Conservation (phyloP, 2,888 invertebrate genomes). For the Pristionchus arcanus region DNA sequence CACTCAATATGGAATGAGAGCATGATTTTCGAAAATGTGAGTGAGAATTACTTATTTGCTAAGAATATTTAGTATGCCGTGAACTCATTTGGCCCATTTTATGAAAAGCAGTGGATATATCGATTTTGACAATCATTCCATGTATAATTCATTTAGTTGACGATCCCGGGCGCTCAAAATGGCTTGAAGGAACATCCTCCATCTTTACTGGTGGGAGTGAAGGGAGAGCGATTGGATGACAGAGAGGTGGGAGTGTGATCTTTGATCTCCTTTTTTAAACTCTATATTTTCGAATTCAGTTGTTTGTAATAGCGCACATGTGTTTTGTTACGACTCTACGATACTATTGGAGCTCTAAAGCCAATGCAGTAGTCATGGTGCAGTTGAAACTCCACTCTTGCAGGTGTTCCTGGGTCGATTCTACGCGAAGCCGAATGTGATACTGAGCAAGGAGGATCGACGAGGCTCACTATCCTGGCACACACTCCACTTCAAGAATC, state of each 20-base stretch:
- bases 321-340: no score
- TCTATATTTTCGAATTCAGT: neutral
- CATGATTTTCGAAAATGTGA: conserved; percentile 69
- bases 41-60: neutral
- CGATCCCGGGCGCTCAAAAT: conserved; percentile 69
- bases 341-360: neutral
- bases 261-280: neutral
- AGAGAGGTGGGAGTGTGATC: conserved; percentile 59
- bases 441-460: conserved; percentile 62
- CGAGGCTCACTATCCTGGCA: conserved; percentile 68
- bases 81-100: no score
- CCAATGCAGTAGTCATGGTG: neutral
- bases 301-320: neutral
- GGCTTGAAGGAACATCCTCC: conserved; percentile 71
- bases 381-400: neutral
- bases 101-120: no score
- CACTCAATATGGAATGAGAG: conserved; percentile 78
- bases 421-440: conserved; percentile 66
- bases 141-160: no score
- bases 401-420: conserved; percentile 71
- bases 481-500: conserved; percentile 64
- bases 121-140: no score
- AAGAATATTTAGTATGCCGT: neutral
- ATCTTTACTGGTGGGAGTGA: conserved; percentile 71
- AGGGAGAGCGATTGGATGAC: conserved; percentile 69